These are phyloP conservation scores for Anastrepha ludens DNA, from an alignment of 1,140 invertebrate genomes.

Conservation along the genomic window DNA sequence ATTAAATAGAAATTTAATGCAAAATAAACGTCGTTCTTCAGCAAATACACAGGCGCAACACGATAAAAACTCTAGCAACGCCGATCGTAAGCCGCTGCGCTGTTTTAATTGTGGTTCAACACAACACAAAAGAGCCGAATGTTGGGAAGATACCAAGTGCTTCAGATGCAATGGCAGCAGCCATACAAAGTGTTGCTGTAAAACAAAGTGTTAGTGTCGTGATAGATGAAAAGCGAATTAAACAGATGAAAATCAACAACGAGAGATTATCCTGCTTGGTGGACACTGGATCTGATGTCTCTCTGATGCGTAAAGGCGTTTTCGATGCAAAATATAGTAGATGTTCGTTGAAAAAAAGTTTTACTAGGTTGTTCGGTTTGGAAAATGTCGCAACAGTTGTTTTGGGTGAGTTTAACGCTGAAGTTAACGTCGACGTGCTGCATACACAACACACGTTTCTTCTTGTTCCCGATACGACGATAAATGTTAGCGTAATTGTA, in stretches of 20 bases:
- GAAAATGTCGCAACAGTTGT: background rate
- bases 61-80: too few species aligned
- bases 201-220: background rate
- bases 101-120: constrained; percentile 32
- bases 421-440: background rate
- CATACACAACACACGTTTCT: background rate
- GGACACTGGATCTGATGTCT: background rate
- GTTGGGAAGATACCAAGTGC: constrained; percentile 7
- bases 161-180: constrained; percentile 3
- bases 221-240: background rate
- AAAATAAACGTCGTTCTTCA: too few species aligned
- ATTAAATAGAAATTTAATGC: too few species aligned
- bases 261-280: background rate
- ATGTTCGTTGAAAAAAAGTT: background rate
- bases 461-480: background rate
- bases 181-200: background rate
- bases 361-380: background rate
- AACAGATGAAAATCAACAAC: background rate
- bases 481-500: background rate
- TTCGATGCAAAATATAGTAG: background rate
- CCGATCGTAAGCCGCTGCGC: background rate
- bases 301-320: background rate
- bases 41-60: too few species aligned
- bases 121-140: constrained; percentile 31
- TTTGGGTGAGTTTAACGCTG: background rate